Evolutionary conservation across 2,797 vertebrate genomes (phyloP), one percentile per base, ranked within the genome.

Genomic region (Danio choprae): DNA sequence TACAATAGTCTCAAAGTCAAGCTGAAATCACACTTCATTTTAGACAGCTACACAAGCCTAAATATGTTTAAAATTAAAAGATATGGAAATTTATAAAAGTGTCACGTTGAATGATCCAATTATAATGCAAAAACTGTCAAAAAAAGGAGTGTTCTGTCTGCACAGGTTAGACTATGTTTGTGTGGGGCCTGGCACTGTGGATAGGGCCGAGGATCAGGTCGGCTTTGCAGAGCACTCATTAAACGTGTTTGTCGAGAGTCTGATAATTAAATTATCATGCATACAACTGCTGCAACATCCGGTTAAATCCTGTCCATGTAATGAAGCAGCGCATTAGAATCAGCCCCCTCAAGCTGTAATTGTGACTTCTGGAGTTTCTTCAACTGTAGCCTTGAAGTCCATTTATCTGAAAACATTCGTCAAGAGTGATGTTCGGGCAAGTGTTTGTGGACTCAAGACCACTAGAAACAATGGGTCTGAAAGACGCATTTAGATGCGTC

Each of bases 181-280:
- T 73, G 68, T 65, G 43, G n/a, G 62, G 50, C 67, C 11, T 65
- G 80, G 85, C 83, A 81, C 82, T 77, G 75, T 81, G 83, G 87
- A 88, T 87, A 91, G 88, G 84, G 90, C 87, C 74, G 82, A 84
- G 89, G 91, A 93, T 93, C 93, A 93, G 88, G 41, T 58, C 60
- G 89, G 92, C 93, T 93, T 93, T 92, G 84, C 86, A 88, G 81
- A 89, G 85, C 87, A 87, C 89, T 91, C 92, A 93, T 94, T 92
- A 91, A 89, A 88, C 83, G 81, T 84, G 85, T 83, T 88, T 73
- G 46, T 87, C 82, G 83, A 90, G 88, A 85, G 85, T 84, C 86
- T 87, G 86, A 81, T 92, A 93, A 93, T 93, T 93, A 88, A 93
- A 92, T 93, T 90, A 93, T 89, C 90, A 90, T 84, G 83, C 88